Percentiles rank a stretch among this genome's conserved stretches.
Evolutionary conservation across 2,888 invertebrate genomes (phyloP).

Genomic region (Nymphalis c-album): DNA sequence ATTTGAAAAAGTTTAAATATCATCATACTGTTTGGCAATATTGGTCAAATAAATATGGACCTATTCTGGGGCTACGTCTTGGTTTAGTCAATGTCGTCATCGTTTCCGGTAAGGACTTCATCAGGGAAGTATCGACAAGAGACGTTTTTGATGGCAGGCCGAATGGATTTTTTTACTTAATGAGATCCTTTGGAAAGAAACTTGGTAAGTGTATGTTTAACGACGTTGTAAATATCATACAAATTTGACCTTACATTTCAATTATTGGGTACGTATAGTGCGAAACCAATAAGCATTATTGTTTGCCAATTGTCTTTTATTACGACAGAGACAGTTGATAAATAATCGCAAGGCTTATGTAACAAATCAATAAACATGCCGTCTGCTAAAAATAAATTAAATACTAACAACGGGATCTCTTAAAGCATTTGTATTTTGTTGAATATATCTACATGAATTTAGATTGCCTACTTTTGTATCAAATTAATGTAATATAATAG

Average conservation of each 20-base stretch:
- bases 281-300: slow-evolving; percentile 4
- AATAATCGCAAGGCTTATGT: not conserved
- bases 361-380: not conserved
- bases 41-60: slow-evolving; percentile 82
- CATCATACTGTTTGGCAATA: slow-evolving; percentile 84
- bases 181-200: slow-evolving; percentile 85
- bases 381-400: no score
- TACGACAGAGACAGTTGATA: not conserved
- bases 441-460: no score
- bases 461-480: no score
- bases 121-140: slow-evolving; percentile 82
- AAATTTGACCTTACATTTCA: slow-evolving; percentile 1
- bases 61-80: slow-evolving; percentile 84
- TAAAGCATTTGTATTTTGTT: no score
- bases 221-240: not conserved
- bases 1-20: slow-evolving; percentile 54
- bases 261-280: not conserved
- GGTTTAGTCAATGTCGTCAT: slow-evolving; percentile 83
- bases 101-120: slow-evolving; percentile 82
- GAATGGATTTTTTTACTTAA: slow-evolving; percentile 85
- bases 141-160: slow-evolving; percentile 88
- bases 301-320: slow-evolving; percentile 10
- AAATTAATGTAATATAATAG: no score
- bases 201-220: slow-evolving; percentile 75
- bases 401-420: no score